These are phyloP conservation scores for Elephantulus edwardii DNA, from an alignment of 2,113 vertebrate genomes.

Conservation along the genomic window DNA sequence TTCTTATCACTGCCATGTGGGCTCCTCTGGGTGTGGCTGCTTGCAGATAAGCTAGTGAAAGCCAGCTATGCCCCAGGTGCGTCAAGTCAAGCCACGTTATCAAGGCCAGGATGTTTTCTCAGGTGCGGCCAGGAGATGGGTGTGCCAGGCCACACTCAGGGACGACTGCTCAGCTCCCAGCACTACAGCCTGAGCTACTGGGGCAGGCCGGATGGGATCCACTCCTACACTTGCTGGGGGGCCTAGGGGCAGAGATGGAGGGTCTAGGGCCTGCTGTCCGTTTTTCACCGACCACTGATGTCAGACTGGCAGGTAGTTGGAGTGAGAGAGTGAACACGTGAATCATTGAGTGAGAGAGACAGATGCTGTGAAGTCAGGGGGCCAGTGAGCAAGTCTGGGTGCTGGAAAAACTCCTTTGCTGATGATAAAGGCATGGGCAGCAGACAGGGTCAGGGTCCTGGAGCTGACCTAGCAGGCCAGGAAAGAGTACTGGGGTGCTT, in stretches of 20 bases:
- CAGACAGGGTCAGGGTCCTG: too few species aligned
- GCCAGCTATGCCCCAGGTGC: fast-evolving
- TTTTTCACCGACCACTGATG: not conserved
- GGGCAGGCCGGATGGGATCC: not conserved
- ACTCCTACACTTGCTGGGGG: not conserved
- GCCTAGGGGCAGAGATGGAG: not conserved
- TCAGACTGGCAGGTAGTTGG: not conserved
- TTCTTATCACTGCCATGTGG: not conserved
- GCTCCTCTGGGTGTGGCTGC: not conserved
- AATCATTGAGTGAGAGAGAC: not conserved
- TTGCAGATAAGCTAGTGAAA: not conserved
- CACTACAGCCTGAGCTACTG: not conserved
- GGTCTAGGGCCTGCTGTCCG: too few species aligned
- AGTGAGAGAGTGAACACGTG: not conserved
- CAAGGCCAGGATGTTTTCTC: constrained; percentile 66
- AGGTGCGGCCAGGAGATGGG: constrained; percentile 44
- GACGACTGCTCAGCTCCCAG: not conserved
- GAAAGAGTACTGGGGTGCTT: not conserved
- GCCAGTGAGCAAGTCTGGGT: not conserved
- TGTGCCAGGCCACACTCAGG: not conserved
- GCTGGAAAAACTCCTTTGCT: too few species aligned
- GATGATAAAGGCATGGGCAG: not conserved
- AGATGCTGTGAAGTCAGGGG: fast-evolving
- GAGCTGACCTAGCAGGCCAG: not conserved
- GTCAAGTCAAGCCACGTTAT: not conserved